Conservation (phyloP, 92 coral and sea anemone genomes). For the Virgularia gustaviana region DNA sequence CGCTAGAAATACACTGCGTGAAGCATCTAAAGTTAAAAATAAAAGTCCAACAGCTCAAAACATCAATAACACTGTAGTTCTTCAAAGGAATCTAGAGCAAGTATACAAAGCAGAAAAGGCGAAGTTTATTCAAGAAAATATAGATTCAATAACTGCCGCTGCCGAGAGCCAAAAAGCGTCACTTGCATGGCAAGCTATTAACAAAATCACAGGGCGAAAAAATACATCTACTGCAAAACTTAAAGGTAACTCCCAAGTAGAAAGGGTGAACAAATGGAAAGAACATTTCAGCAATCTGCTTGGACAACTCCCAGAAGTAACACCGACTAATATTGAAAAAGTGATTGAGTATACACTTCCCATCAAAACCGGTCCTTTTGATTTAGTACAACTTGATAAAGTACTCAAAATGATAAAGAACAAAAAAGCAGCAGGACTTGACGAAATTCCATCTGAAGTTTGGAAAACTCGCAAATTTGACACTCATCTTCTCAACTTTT, state of each 20-base stretch:
- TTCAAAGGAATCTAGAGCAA: neutral
- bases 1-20: conserved; percentile 5
- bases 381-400: conserved; percentile 3
- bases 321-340: conserved; percentile 19
- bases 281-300: conserved; percentile 49
- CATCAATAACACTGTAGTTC: neutral
- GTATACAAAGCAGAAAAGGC: neutral
- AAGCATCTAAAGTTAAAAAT: neutral
- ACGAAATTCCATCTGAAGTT: conserved; percentile 42
- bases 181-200: conserved; percentile 41
- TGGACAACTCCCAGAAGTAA: conserved; percentile 39
- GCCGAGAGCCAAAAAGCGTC: conserved; percentile 13
- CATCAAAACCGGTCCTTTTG: conserved; percentile 19
- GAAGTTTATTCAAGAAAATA: neutral
- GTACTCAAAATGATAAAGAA: conserved; percentile 4
- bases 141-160: neutral
- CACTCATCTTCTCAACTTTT: conserved; percentile 40
- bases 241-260: conserved; percentile 12
- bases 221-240: conserved; percentile 13
- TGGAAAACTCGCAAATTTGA: conserved; percentile 50
- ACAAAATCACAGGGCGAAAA: conserved; percentile 48
- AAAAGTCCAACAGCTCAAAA: neutral
- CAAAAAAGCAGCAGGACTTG: conserved; percentile 30
- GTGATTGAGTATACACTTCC: conserved; percentile 23
- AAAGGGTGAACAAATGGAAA: conserved; percentile 17